Conservation (phyloP, 2,888 invertebrate species). For the Pyrrhosoma nymphula region DNA sequence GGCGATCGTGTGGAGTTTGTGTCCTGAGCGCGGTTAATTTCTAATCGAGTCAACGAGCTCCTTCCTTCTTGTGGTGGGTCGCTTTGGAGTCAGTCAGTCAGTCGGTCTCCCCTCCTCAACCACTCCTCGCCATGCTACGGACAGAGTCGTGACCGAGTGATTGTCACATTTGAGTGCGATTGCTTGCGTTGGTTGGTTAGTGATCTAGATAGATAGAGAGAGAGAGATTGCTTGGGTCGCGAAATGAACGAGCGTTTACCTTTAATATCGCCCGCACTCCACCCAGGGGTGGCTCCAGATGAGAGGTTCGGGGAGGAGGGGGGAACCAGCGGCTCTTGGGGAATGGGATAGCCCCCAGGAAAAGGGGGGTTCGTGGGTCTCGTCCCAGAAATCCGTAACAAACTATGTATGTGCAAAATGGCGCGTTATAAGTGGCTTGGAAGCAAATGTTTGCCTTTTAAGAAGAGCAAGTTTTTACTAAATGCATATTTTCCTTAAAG, state of each 20-base stretch:
- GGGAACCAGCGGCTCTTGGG: too few species aligned
- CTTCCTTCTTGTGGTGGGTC: constrained; percentile 52
- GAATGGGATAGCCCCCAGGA: background rate
- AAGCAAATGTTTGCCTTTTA: too few species aligned
- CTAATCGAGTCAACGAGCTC: constrained; percentile 63
- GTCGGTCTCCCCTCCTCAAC: background rate
- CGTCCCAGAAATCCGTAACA: too few species aligned
- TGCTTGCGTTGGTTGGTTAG: background rate
- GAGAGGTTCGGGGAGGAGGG: too few species aligned
- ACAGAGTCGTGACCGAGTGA: constrained; percentile 53
- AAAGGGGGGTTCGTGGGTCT: too few species aligned
- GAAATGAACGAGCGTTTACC: constrained; percentile 25
- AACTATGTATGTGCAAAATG: too few species aligned
- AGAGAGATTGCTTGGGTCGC: background rate
- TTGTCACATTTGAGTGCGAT: constrained; percentile 46
- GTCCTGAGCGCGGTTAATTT: constrained; percentile 49
- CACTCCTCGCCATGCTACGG: background rate
- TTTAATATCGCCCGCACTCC: constrained; percentile 10
- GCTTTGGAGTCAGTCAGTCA: background rate
- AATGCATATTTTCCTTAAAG: too few species aligned
- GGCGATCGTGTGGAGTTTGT: constrained; percentile 49
- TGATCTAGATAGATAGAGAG: too few species aligned
- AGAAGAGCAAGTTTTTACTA: too few species aligned
- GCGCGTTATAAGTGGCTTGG: too few species aligned
- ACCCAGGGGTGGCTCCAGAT: too few species aligned